Conservation (phyloP, 2,113 vertebrate species). For the Diadophis punctatus region DNA sequence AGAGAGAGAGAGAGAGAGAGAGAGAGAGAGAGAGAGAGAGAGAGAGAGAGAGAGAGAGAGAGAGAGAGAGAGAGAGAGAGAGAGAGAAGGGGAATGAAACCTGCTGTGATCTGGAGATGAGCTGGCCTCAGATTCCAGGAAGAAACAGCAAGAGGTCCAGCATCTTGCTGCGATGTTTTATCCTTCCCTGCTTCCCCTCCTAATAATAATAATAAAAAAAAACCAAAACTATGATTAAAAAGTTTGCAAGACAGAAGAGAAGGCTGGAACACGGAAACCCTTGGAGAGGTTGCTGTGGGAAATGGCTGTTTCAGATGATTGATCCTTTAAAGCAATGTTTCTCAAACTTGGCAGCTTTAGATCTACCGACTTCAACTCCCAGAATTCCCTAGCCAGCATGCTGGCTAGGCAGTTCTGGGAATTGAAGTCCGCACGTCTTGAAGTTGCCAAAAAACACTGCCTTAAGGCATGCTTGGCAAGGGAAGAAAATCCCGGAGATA, state of each 20-base stretch:
- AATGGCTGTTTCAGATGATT: neutral
- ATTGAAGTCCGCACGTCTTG: neutral
- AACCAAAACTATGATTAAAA: neutral
- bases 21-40: neutral
- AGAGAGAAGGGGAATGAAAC: neutral
- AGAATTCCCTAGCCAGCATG: neutral
- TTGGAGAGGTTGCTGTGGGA: neutral
- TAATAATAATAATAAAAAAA: neutral
- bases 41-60: neutral
- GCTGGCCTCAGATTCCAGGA: accelerated
- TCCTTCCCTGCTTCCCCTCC: neutral
- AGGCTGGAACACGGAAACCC: accelerated
- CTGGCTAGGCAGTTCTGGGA: neutral
- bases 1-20: too few relatives aligned
- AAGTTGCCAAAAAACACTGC: neutral
- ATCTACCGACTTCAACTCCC: neutral
- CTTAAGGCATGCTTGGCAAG: neutral
- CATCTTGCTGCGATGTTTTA: neutral
- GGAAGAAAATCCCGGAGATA: neutral
- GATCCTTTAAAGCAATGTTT: neutral
- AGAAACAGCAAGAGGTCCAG: neutral
- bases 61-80: neutral
- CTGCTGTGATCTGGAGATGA: neutral
- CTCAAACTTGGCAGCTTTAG: neutral
- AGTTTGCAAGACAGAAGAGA: accelerated